A percentile compares a stretch with the other conserved stretches of the same genome.
phyloP scores from a whole-genome alignment of 1,140 invertebrate genomes.

The Lepidostoma basale region DNA sequence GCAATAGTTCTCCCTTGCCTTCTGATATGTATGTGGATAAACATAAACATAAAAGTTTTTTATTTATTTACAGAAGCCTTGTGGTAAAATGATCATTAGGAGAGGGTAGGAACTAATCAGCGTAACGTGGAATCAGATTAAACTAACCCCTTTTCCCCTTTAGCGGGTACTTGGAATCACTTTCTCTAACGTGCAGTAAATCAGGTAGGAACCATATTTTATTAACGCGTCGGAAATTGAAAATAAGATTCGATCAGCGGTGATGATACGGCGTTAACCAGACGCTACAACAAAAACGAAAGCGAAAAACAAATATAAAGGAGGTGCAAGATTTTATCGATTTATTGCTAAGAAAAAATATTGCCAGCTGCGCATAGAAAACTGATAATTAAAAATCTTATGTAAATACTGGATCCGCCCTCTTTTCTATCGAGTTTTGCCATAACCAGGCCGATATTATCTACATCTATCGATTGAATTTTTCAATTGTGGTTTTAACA shows the following conservation, averaged over 20 bases:
- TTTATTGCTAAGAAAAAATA: slow-evolving; percentile 10
- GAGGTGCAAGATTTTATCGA: slow-evolving; percentile 40
- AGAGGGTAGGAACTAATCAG: not conserved
- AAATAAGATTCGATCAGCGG: slow-evolving; percentile 31
- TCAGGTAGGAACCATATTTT: slow-evolving; percentile 23
- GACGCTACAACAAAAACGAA: slow-evolving; percentile 15
- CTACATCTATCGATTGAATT: not conserved
- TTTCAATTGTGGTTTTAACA: too few relatives aligned
- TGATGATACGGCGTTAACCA: slow-evolving; percentile 43
- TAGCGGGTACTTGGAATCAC: too few relatives aligned
- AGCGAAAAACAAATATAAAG: slow-evolving; percentile 26
- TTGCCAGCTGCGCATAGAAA: slow-evolving; percentile 20
- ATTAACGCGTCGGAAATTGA: slow-evolving; percentile 35
- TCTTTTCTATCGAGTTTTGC: not conserved
- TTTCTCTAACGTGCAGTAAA: slow-evolving; percentile 30
- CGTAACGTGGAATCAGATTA: slow-evolving; percentile 15
- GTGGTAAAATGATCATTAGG: not conserved
- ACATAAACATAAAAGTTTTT: too few relatives aligned
- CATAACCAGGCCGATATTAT: not conserved
- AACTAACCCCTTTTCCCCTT: slow-evolving; percentile 13
- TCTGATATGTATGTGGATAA: too few relatives aligned
- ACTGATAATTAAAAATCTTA: slow-evolving; percentile 27
- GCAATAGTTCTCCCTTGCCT: too few relatives aligned
- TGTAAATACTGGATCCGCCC: slow-evolving; percentile 11
- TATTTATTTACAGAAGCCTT: too few relatives aligned